A percentile compares a stretch with the other conserved stretches of the same genome.
These are phyloP conservation scores for Rosalia funebris DNA, from an alignment of 2,888 invertebrate genomes.

Conservation along the genomic window DNA sequence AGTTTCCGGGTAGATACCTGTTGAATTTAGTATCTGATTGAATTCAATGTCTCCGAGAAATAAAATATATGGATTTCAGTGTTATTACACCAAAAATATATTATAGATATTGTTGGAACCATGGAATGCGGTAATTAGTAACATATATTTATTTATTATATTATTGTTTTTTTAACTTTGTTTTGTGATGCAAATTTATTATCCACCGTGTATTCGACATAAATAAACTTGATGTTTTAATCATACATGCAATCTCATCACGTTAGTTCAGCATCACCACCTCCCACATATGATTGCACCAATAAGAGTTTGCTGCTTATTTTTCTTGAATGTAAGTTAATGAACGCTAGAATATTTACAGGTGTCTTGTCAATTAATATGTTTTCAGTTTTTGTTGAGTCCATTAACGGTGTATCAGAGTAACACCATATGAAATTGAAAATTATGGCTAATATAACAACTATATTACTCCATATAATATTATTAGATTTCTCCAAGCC, in stretches of 20 bases:
- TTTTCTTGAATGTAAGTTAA: conserved; percentile 2
- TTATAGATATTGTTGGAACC: too few relatives aligned
- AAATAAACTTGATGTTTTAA: conserved; percentile 46
- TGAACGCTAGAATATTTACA: background rate
- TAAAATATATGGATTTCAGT: too few relatives aligned
- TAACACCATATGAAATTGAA: background rate
- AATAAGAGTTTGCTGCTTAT: background rate
- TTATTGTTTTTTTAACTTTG: too few relatives aligned
- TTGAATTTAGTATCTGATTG: too few relatives aligned
- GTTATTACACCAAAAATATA: too few relatives aligned
- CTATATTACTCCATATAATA: background rate
- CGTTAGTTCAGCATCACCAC: conserved; percentile 14
- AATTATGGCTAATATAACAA: background rate
- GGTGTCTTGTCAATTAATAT: conserved; percentile 3
- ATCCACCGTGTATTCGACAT: too few relatives aligned
- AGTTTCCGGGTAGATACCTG: too few relatives aligned
- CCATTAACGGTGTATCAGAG: background rate
- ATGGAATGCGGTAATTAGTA: too few relatives aligned
- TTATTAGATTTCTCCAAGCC: too few relatives aligned
- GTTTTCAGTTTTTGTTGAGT: background rate
- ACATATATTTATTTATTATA: too few relatives aligned
- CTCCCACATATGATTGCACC: conserved; percentile 1
- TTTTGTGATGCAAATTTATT: too few relatives aligned
- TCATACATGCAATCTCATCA: conserved; percentile 44
- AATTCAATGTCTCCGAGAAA: too few relatives aligned